phyloP scores from a whole-genome alignment of 2,888 invertebrate species.

The Chloroclystis v-ata region DNA sequence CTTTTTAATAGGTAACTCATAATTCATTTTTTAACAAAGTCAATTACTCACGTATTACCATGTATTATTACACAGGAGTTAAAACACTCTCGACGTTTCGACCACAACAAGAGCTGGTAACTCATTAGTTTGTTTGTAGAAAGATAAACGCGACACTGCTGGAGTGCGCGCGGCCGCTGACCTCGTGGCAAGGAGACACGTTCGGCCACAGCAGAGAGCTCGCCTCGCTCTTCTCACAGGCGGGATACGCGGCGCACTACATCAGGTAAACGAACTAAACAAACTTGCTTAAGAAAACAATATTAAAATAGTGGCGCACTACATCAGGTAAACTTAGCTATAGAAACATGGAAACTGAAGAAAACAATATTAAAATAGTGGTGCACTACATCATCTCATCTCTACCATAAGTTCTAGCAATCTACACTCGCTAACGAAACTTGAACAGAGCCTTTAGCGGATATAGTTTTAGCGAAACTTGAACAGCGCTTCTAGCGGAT shows the following conservation, averaged over 20 bases:
- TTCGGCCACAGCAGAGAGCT: constrained; percentile 91
- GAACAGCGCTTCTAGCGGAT: too few species aligned
- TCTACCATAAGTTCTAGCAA: too few species aligned
- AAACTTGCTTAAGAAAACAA: background rate
- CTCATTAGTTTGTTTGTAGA: constrained; percentile 38
- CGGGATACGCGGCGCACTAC: constrained; percentile 87
- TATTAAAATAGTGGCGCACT: background rate
- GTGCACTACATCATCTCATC: too few species aligned
- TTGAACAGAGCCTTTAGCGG: too few species aligned
- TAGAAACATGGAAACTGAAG: background rate
- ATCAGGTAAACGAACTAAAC: constrained; percentile 62
- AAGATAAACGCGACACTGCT: constrained; percentile 82
- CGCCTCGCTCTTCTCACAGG: constrained; percentile 83
- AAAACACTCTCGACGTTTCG: too few species aligned
- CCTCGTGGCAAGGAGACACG: constrained; percentile 88
- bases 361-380: background rate
- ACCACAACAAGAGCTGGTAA: too few species aligned
- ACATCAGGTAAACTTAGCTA: background rate
- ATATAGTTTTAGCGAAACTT: too few species aligned
- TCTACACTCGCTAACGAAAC: too few species aligned
- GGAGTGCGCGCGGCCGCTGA: constrained; percentile 82
- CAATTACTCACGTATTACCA: too few species aligned
- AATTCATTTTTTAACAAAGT: too few species aligned
- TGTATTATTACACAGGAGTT: background rate
- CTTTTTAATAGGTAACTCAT: too few species aligned